Evolutionary conservation across 2,888 invertebrate species (phyloP).

Genomic region (Entomobrya multifasciata): DNA sequence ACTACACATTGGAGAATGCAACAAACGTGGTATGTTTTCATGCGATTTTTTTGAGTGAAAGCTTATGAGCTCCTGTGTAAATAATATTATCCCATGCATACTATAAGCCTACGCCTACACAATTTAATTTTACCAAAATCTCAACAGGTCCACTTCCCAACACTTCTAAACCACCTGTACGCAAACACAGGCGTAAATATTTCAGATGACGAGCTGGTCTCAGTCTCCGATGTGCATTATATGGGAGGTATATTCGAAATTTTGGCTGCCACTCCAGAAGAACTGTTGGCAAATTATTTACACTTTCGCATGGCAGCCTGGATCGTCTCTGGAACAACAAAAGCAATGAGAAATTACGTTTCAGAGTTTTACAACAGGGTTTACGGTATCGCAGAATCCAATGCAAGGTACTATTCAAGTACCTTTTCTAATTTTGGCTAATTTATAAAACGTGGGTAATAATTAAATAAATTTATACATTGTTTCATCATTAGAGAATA

Average conservation of each 20-base stretch:
- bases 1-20: conserved; percentile 72
- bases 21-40: conserved; percentile 60
- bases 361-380: conserved; percentile 71
- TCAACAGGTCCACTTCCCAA: conserved; percentile 65
- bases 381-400: conserved; percentile 68
- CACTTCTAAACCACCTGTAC: conserved; percentile 62
- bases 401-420: conserved; percentile 72
- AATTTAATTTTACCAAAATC: no score
- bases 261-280: conserved; percentile 65
- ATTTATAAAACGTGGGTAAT: no score
- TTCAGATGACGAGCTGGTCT: conserved; percentile 64
- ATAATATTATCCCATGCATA: no score
- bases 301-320: conserved; percentile 74
- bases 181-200: conserved; percentile 66
- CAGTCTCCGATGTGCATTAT: conserved; percentile 73
- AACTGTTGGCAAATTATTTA: conserved; percentile 71
- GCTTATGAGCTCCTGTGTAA: no score
- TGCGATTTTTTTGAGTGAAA: neutral
- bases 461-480: neutral
- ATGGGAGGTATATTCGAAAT: conserved; percentile 75
- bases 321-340: conserved; percentile 74
- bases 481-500: conserved; percentile 71
- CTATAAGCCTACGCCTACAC: no score
- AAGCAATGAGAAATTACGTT: conserved; percentile 69
- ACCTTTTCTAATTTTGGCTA: neutral